phyloP scores from a whole-genome alignment of 2,888 invertebrate species.

The Helicoverpa assulta region DNA sequence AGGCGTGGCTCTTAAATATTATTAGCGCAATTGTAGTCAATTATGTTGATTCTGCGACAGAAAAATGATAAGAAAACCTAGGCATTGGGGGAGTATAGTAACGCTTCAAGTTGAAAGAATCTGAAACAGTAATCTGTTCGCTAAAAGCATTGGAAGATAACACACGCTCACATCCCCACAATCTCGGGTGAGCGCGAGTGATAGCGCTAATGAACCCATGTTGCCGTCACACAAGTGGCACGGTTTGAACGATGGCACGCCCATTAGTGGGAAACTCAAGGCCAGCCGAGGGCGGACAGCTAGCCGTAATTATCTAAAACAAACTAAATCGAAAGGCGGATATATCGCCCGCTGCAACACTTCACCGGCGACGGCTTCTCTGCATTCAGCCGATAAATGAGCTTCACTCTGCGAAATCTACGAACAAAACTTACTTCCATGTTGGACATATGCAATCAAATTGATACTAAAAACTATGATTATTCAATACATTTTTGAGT shows the following conservation, averaged over 20 bases:
- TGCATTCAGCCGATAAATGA: slow-evolving; percentile 53
- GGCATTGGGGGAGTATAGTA: slow-evolving; percentile 66
- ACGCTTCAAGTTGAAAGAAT: slow-evolving; percentile 69
- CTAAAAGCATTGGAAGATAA: slow-evolving; percentile 87
- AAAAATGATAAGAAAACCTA: slow-evolving; percentile 73
- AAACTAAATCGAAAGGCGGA: slow-evolving; percentile 73
- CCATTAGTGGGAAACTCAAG: slow-evolving; percentile 82
- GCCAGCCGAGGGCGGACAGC: slow-evolving; percentile 82
- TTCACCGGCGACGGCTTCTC: slow-evolving; percentile 51
- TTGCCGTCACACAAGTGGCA: slow-evolving; percentile 84
- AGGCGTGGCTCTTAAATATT: slow-evolving; percentile 17
- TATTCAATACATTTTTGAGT: background rate
- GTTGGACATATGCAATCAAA: background rate
- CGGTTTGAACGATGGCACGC: slow-evolving; percentile 80
- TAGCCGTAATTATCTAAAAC: slow-evolving; percentile 83
- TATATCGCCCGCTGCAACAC: slow-evolving; percentile 66
- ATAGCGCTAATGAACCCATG: slow-evolving; percentile 89
- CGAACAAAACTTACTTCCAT: slow-evolving; percentile 4
- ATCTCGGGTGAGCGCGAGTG: slow-evolving; percentile 77
- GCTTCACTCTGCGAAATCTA: slow-evolving; percentile 25
- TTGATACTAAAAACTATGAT: background rate
- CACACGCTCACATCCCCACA: slow-evolving; percentile 75
- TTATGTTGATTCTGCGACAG: slow-evolving; percentile 57
- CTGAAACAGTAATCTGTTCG: slow-evolving; percentile 78
- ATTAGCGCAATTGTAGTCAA: slow-evolving; percentile 26